Evolutionary conservation across 2,888 invertebrate genomes (phyloP).

Genomic region (Hirtodrosophila trivittata): DNA sequence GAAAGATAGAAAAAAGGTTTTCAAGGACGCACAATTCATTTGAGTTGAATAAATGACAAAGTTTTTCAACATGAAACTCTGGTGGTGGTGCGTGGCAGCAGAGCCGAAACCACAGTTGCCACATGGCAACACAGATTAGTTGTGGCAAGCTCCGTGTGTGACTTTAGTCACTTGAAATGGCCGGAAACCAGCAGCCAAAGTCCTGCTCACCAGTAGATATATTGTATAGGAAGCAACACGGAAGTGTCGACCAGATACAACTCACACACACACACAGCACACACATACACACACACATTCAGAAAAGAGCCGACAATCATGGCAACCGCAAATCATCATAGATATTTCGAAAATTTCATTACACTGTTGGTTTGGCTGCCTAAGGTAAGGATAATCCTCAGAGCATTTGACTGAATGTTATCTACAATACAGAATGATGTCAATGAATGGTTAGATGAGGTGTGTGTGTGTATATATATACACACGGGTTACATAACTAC

Average conservation of each 20-base stretch:
- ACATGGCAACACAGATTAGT: constrained; percentile 40
- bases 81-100: too few relatives aligned
- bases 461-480: constrained; percentile 42
- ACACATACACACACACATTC: constrained; percentile 5
- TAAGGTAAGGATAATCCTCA: constrained; percentile 48
- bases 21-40: too few relatives aligned
- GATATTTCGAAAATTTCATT: constrained; percentile 80
- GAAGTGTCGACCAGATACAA: constrained; percentile 52
- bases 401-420: constrained; percentile 75
- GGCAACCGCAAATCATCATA: constrained; percentile 49
- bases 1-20: too few relatives aligned
- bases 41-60: too few relatives aligned
- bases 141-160: constrained; percentile 47
- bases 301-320: constrained; percentile 40
- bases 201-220: constrained; percentile 22
- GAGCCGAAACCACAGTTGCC: constrained; percentile 42
- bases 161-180: constrained; percentile 66
- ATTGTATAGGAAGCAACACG: constrained; percentile 42
- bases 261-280: constrained; percentile 9
- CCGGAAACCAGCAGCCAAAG: constrained; percentile 55
- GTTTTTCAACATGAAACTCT: too few relatives aligned
- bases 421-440: constrained; percentile 70
- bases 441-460: constrained; percentile 71
- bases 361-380: constrained; percentile 48
- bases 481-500: constrained; percentile 37